phyloP scores from a whole-genome alignment of 1,140 invertebrate species.

The Homarus americanus region DNA sequence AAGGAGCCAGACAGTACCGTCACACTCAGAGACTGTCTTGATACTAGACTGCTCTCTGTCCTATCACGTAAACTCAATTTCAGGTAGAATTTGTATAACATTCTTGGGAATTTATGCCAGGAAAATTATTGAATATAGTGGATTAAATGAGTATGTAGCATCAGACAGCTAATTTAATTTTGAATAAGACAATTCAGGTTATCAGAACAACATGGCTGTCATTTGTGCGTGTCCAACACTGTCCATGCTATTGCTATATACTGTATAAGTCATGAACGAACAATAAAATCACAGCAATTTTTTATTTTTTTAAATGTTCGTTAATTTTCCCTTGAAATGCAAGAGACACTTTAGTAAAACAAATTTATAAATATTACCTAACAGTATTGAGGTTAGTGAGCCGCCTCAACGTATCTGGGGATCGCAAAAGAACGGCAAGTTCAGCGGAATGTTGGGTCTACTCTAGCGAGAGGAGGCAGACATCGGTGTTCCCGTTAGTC shows the following conservation, averaged over 20 bases:
- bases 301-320: too few species aligned
- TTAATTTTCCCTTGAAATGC: too few species aligned
- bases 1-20: neutral
- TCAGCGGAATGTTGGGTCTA: neutral
- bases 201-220: too few species aligned
- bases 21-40: slow-evolving; percentile 1
- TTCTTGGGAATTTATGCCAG: too few species aligned
- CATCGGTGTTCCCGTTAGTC: neutral
- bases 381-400: neutral
- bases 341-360: too few species aligned
- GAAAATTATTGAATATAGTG: neutral
- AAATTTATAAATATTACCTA: neutral
- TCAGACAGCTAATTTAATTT: too few species aligned
- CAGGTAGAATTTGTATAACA: neutral
- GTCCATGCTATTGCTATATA: too few species aligned
- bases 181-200: too few species aligned
- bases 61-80: slow-evolving; percentile 4
- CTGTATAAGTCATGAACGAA: too few species aligned
- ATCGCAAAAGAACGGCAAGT: neutral
- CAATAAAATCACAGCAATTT: too few species aligned
- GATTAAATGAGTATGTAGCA: too few species aligned
- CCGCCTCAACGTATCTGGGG: neutral
- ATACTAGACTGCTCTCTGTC: neutral
- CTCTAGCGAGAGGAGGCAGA: neutral
- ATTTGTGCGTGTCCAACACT: too few species aligned